Percentiles rank a stretch among this genome's conserved stretches.
These are phyloP conservation scores for Agrotis ipsilon DNA, from an alignment of 2,888 invertebrate genomes.

Conservation along the genomic window DNA sequence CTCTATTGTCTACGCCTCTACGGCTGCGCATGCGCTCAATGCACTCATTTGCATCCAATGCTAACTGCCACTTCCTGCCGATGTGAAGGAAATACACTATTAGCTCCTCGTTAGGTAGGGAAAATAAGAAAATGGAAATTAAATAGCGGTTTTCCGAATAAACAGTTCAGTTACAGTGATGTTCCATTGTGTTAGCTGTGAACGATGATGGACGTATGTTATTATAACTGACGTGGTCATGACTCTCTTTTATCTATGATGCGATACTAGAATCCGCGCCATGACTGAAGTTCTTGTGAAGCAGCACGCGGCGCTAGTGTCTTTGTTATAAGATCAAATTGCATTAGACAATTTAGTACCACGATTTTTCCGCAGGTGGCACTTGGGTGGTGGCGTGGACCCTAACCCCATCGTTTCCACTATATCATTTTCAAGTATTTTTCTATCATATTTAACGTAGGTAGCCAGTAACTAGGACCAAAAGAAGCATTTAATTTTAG, in stretches of 20 bases:
- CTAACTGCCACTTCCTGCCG: slow-evolving; percentile 57
- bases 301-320: no score
- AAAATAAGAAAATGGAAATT: slow-evolving; percentile 40
- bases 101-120: slow-evolving; percentile 34
- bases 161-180: neutral
- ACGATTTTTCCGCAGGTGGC: no score
- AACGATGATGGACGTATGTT: neutral
- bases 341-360: no score
- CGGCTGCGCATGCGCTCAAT: slow-evolving; percentile 39
- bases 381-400: no score
- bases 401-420: no score
- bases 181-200: slow-evolving; percentile 17
- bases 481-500: no score
- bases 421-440: neutral
- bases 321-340: no score
- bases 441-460: neutral
- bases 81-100: slow-evolving; percentile 56
- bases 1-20: slow-evolving; percentile 58
- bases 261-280: no score
- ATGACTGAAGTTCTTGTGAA: no score
- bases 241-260: neutral
- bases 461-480: neutral
- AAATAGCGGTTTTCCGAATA: slow-evolving; percentile 15
- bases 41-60: slow-evolving; percentile 66
- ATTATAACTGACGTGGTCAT: neutral